Conservation (phyloP, 2,888 invertebrate genomes). For the Polymixis lichenea region DNA sequence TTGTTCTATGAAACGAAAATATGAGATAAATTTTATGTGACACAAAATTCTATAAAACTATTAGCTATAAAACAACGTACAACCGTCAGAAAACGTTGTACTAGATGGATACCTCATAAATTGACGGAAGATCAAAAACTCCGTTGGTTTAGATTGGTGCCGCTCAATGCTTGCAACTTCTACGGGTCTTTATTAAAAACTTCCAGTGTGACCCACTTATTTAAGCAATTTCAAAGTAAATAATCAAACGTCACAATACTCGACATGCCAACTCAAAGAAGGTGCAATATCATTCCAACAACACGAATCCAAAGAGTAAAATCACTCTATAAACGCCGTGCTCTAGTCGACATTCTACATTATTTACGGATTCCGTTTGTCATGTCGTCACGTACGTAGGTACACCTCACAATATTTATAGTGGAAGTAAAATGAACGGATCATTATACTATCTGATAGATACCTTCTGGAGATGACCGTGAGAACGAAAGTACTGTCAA, state of each 20-base stretch:
- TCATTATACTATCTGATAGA: not conserved
- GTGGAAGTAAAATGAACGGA: conserved; percentile 2
- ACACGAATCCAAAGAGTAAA: conserved; percentile 6
- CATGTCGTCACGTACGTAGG: conserved; percentile 21
- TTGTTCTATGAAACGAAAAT: too few relatives aligned
- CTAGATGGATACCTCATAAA: too few relatives aligned
- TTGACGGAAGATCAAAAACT: too few relatives aligned
- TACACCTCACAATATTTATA: conserved; percentile 10
- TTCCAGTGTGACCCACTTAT: too few relatives aligned
- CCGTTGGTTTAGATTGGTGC: too few relatives aligned
- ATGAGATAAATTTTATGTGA: too few relatives aligned
- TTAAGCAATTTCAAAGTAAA: not conserved
- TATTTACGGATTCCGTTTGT: conserved; percentile 29
- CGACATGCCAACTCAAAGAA: conserved; percentile 13
- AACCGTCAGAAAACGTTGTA: too few relatives aligned
- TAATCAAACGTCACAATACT: not conserved
- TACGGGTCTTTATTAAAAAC: too few relatives aligned
- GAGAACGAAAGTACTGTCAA: not conserved
- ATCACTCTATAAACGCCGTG: not conserved
- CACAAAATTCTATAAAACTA: too few relatives aligned
- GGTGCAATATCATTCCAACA: conserved; percentile 19
- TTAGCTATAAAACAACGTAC: too few relatives aligned
- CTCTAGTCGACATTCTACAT: conserved; percentile 11
- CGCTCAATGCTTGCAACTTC: too few relatives aligned
- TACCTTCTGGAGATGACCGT: not conserved